Evolutionary conservation across 2,113 vertebrate species (phyloP).

Genomic region (Formicarius rufipectus): DNA sequence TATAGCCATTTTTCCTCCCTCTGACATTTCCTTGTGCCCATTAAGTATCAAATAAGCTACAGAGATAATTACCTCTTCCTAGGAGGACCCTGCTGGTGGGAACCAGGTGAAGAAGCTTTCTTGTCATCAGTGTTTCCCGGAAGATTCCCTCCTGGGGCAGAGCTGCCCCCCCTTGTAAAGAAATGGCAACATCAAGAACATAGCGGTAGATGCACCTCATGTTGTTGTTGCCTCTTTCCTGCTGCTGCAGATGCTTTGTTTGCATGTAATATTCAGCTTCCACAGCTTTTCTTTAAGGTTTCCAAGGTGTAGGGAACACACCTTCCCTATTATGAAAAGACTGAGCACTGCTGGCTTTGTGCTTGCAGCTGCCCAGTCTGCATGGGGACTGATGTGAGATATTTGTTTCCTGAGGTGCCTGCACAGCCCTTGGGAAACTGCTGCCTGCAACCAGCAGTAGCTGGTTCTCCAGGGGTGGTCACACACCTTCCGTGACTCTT

Average conservation of each 20-base stretch:
- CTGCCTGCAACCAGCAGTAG: neutral
- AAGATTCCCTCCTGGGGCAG: neutral
- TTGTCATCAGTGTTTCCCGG: neutral
- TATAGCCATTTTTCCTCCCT: neutral
- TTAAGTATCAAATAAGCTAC: neutral
- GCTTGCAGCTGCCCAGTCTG: neutral
- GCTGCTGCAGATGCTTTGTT: neutral
- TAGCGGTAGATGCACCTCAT: neutral
- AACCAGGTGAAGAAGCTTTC: neutral
- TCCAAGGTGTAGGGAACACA: accelerated
- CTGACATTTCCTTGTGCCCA: neutral
- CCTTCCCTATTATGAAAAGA: accelerated
- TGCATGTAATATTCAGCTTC: accelerated
- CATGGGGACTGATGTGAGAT: neutral
- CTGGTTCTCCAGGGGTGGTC: neutral
- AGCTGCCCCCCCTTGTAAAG: neutral
- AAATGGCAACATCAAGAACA: neutral
- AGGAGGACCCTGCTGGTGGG: neutral
- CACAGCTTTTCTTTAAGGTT: neutral
- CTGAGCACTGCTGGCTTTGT: neutral
- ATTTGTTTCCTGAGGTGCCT: neutral
- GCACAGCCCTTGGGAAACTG: neutral
- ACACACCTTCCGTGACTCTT: too few relatives aligned
- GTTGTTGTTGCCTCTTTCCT: neutral
- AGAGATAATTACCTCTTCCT: neutral